Conservation (phyloP, 2,113 vertebrate genomes). For the Dicentrarchus labrax region DNA sequence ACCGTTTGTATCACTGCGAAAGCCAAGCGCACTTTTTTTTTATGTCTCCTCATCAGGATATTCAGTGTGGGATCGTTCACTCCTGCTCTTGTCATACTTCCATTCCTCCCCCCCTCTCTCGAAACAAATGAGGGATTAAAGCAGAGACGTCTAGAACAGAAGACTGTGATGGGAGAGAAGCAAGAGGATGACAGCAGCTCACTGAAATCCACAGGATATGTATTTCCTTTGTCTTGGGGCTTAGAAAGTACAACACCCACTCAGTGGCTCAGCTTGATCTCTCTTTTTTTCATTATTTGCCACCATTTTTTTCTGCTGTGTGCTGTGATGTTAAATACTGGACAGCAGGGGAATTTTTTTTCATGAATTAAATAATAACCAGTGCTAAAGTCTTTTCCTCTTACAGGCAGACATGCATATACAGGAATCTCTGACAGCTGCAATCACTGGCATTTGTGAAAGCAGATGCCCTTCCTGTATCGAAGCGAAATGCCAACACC, state of each 20-base stretch:
- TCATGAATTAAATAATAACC: constrained; percentile 36
- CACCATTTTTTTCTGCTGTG: constrained; percentile 11
- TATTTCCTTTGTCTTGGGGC: constrained; percentile 65
- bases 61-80: constrained; percentile 27
- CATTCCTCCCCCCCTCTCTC: neutral
- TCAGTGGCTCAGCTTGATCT: constrained; percentile 44
- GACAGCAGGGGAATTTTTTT: constrained; percentile 39
- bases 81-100: constrained; percentile 48
- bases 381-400: constrained; percentile 14
- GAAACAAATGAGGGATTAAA: constrained; percentile 78
- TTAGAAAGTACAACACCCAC: constrained; percentile 65
- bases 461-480: neutral
- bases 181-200: constrained; percentile 70
- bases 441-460: neutral
- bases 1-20: constrained; percentile 32
- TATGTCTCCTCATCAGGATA: constrained; percentile 38
- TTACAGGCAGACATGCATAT: neutral
- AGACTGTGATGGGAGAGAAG: constrained; percentile 52
- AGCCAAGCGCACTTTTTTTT: constrained; percentile 36
- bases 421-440: neutral
- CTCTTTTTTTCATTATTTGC: constrained; percentile 30
- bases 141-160: constrained; percentile 56
- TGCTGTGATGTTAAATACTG: constrained; percentile 43
- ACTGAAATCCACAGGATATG: constrained; percentile 62
- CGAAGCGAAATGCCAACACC: constrained; percentile 6